These are phyloP conservation scores for Synanthedon myopaeformis DNA, from an alignment of 2,888 invertebrate species.

Conservation along the genomic window DNA sequence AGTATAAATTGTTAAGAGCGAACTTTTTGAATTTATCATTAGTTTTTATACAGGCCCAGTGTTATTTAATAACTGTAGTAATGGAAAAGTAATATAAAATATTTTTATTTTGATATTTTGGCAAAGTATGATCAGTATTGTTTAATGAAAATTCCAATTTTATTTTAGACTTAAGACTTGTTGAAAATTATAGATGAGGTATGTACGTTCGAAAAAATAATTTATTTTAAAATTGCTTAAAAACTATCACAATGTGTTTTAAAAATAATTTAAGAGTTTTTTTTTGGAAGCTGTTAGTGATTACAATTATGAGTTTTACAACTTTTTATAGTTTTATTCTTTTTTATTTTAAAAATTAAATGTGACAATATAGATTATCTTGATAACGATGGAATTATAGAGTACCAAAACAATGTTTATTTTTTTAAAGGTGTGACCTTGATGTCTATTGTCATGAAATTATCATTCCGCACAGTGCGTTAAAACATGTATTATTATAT, in stretches of 20 bases:
- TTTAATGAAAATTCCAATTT: slow-evolving; percentile 8
- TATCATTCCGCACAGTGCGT: not conserved
- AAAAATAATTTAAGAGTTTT: too few species aligned
- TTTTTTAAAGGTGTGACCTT: slow-evolving; percentile 25
- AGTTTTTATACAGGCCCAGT: not conserved
- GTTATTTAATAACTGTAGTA: not conserved
- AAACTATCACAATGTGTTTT: too few species aligned
- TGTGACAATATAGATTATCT: too few species aligned
- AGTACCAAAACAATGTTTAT: slow-evolving; percentile 10
- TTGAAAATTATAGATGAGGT: too few species aligned
- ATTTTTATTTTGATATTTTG: slow-evolving; percentile 18
- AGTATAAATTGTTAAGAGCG: not conserved
- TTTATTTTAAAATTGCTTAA: too few species aligned
- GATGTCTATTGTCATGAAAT: slow-evolving; percentile 21
- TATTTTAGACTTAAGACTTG: slow-evolving; percentile 2
- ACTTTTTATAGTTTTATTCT: too few species aligned
- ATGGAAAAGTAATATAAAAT: not conserved
- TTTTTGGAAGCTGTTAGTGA: too few species aligned
- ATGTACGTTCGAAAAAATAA: too few species aligned
- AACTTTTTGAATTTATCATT: not conserved
- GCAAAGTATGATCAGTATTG: slow-evolving; percentile 20
- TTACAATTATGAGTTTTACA: too few species aligned
- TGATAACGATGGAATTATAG: too few species aligned
- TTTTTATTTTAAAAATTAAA: too few species aligned
- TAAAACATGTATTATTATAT: not conserved